Percentiles rank a stretch among this genome's conserved stretches.
These are phyloP conservation scores for Pandion haliaetus DNA, from an alignment of 2,113 vertebrate species.

Conservation along the genomic window DNA sequence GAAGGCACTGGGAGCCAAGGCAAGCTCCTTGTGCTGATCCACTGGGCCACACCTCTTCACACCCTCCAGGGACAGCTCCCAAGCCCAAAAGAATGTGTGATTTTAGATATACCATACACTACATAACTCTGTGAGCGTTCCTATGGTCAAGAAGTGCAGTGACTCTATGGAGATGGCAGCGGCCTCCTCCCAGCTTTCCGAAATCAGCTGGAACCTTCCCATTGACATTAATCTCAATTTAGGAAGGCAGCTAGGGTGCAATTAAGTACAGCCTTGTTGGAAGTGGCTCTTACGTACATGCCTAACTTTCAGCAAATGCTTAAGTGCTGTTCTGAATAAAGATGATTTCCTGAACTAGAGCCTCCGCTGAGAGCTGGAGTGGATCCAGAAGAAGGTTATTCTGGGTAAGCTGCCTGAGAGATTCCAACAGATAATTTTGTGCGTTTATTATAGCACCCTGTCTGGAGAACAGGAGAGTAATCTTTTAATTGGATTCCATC, in stretches of 20 bases:
- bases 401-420: conserved; percentile 16
- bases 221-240: not conserved
- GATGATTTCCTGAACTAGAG: not conserved
- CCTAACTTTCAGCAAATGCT: not conserved
- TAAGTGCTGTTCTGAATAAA: not conserved
- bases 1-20: not conserved
- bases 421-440: not conserved
- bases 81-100: not conserved
- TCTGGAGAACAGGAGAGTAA: not conserved
- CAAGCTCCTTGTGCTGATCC: rapidly evolving
- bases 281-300: not conserved
- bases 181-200: not conserved
- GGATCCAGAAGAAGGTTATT: not conserved
- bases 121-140: not conserved
- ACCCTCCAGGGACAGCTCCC: rapidly evolving
- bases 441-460: not conserved
- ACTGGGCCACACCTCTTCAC: not conserved
- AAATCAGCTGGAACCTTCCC: not conserved
- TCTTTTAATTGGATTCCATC: conserved; percentile 30
- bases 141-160: not conserved
- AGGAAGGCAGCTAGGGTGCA: not conserved
- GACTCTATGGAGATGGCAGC: not conserved
- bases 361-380: not conserved
- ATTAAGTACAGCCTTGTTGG: not conserved
- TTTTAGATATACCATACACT: not conserved